Percentiles rank a stretch among this genome's conserved stretches.
phyloP scores from a whole-genome alignment of 2,113 vertebrate species.

The Micronycteris hirsuta region DNA sequence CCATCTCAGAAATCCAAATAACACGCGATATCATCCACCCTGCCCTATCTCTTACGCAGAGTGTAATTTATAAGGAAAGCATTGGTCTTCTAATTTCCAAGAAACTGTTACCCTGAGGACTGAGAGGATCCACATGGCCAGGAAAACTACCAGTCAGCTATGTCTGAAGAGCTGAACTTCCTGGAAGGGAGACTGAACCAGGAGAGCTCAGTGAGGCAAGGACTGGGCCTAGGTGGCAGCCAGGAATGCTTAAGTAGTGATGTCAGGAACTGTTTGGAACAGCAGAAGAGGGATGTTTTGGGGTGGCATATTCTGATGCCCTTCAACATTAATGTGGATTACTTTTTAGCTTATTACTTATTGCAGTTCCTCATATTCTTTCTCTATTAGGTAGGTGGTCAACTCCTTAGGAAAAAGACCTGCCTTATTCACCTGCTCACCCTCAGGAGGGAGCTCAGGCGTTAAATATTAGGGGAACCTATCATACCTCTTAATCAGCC shows the following conservation, averaged over 20 bases:
- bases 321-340: neutral
- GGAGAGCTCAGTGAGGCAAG: neutral
- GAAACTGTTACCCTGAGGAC: neutral
- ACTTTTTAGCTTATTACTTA: neutral
- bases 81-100: neutral
- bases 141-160: neutral
- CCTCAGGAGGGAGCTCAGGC: neutral
- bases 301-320: neutral
- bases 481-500: neutral
- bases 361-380: neutral
- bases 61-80: neutral
- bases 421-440: neutral
- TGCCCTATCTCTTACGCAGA: neutral
- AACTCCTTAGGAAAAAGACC: neutral
- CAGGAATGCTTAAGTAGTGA: neutral
- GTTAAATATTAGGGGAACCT: neutral
- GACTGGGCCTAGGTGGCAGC: too few relatives aligned
- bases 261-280: neutral
- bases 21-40: too few relatives aligned
- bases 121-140: neutral
- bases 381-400: neutral
- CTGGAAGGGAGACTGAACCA: neutral
- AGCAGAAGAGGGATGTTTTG: neutral
- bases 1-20: neutral
- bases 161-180: neutral